Evolutionary conservation across 2,113 vertebrate species (phyloP).

Genomic region (Microcebus tavaratra): DNA sequence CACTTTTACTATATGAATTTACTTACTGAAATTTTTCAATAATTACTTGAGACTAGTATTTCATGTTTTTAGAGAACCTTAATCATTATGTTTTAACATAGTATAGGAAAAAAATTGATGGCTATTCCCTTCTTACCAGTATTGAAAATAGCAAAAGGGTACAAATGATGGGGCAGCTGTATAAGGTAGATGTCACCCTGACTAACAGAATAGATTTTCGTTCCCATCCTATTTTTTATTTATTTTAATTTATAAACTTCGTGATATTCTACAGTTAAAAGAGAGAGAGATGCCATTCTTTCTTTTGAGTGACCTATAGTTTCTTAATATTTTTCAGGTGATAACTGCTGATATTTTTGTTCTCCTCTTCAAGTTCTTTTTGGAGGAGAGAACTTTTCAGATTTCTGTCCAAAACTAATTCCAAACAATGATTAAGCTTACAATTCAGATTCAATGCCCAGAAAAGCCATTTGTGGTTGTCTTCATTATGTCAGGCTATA

Average conservation of each 20-base stretch:
- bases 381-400: conserved; percentile 59
- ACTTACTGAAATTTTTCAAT: conserved; percentile 29
- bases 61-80: conserved; percentile 14
- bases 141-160: not conserved
- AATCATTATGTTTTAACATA: conserved; percentile 43
- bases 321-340: conserved; percentile 35
- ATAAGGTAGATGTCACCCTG: not conserved
- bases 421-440: conserved; percentile 67
- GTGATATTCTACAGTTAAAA: not conserved
- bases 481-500: conserved; percentile 54
- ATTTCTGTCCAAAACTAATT: conserved; percentile 67
- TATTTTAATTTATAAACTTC: conserved; percentile 36
- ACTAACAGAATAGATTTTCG: not conserved
- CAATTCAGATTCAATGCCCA: conserved; percentile 56
- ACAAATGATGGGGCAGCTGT: not conserved
- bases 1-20: conserved; percentile 12
- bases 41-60: not conserved
- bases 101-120: not conserved
- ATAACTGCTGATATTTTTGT: conserved; percentile 33
- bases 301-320: not conserved
- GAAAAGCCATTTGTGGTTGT: conserved; percentile 71
- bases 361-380: conserved; percentile 47
- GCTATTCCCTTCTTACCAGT: not conserved
- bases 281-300: not conserved
- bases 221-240: not conserved